A percentile compares a stretch with the other conserved stretches of the same genome.
Evolutionary conservation across 2,888 invertebrate species (phyloP).

Genomic region (Lysandra coridon): DNA sequence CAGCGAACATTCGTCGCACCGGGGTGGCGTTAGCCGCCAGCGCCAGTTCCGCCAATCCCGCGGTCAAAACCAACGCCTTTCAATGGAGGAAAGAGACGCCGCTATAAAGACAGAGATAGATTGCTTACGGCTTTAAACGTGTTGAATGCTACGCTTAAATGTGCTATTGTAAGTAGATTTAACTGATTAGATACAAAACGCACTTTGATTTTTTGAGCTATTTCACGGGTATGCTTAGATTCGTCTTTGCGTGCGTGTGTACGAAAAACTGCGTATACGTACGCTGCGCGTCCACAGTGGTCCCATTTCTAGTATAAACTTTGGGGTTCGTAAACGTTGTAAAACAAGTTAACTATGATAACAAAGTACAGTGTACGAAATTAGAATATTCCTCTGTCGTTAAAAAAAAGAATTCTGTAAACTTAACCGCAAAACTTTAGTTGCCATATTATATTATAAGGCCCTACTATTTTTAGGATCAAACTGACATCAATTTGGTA

Average conservation of each 20-base stretch:
- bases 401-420: not conserved
- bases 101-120: slow-evolving; percentile 56
- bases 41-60: slow-evolving; percentile 80
- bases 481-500: not conserved
- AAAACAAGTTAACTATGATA: not conserved
- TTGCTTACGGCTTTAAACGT: slow-evolving; percentile 5
- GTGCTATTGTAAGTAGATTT: slow-evolving; percentile 1
- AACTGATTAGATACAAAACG: not conserved
- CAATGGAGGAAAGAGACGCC: slow-evolving; percentile 94
- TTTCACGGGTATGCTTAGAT: not conserved
- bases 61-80: slow-evolving; percentile 87
- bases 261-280: not conserved
- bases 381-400: not conserved
- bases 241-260: not conserved
- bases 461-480: not conserved
- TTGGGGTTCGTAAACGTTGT: not conserved
- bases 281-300: not conserved
- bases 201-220: not conserved
- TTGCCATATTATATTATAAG: not conserved
- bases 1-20: slow-evolving; percentile 82
- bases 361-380: not conserved
- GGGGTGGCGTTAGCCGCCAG: slow-evolving; percentile 77
- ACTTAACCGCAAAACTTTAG: not conserved
- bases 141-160: slow-evolving; percentile 19
- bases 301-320: not conserved